These are phyloP conservation scores for Pseudopodoces humilis DNA, from an alignment of 2,113 vertebrate species.

Conservation along the genomic window DNA sequence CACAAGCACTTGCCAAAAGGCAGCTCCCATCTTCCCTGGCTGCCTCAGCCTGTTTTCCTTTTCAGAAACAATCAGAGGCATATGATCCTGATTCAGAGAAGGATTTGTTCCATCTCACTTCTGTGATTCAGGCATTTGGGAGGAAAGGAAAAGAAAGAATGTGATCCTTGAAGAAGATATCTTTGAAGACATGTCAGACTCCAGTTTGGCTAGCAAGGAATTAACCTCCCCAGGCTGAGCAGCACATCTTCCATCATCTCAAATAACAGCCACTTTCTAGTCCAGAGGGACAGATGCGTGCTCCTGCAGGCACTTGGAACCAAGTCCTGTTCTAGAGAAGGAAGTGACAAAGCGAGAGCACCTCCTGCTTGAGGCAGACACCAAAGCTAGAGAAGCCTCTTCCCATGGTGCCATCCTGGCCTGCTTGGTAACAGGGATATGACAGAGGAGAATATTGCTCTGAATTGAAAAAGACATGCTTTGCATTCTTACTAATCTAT, in stretches of 20 bases:
- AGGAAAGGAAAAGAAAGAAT: not conserved
- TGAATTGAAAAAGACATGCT: not conserved
- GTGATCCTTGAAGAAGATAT: not conserved
- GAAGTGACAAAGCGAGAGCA: not conserved
- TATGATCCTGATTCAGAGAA: slow-evolving; percentile 18
- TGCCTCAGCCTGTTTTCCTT: not conserved
- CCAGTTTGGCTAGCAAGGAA: not conserved
- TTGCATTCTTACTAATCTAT: not conserved
- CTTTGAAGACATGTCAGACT: not conserved
- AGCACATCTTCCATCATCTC: not conserved
- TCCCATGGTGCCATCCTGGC: not conserved
- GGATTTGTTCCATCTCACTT: not conserved
- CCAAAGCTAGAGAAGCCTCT: not conserved
- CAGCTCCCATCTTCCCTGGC: not conserved
- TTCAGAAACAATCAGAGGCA: not conserved
- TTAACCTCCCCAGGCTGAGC: not conserved
- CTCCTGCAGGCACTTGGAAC: not conserved
- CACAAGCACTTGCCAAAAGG: not conserved
- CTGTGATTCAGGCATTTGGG: not conserved
- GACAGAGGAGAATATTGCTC: not conserved
- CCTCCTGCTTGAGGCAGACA: not conserved
- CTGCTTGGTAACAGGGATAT: not conserved
- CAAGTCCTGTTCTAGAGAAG: not conserved
- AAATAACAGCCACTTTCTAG: not conserved
- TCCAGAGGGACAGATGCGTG: not conserved